Evolutionary conservation across 2,113 vertebrate genomes (phyloP).

Genomic region (Chionomys nivalis): DNA sequence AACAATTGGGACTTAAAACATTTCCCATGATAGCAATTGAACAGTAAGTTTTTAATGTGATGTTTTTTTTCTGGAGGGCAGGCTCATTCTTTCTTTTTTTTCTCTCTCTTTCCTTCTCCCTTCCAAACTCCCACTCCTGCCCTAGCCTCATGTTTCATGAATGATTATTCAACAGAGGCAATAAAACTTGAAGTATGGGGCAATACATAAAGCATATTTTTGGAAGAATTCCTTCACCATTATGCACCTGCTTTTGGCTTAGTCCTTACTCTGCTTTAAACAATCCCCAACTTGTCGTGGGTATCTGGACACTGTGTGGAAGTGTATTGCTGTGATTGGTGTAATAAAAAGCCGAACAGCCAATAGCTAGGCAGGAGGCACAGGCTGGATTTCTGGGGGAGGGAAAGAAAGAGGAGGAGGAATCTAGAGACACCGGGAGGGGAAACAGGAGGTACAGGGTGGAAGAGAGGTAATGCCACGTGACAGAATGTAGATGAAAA

Average conservation of each 20-base stretch:
- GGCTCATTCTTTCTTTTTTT: background rate
- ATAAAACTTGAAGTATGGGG: background rate
- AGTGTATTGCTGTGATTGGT: too few species aligned
- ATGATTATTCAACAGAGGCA: background rate
- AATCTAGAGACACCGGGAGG: too few species aligned
- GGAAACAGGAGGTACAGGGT: too few species aligned
- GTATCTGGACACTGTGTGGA: too few species aligned
- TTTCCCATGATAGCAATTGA: conserved; percentile 7
- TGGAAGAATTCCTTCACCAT: conserved; percentile 3
- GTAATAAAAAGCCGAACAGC: too few species aligned
- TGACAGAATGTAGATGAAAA: too few species aligned
- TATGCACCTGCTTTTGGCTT: background rate
- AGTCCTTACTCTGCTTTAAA: background rate
- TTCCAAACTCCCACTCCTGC: background rate
- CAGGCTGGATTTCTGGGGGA: too few species aligned
- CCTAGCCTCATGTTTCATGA: background rate
- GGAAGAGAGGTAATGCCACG: too few species aligned
- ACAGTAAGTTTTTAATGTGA: background rate
- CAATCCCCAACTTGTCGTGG: background rate
- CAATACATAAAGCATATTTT: background rate
- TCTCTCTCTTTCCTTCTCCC: background rate
- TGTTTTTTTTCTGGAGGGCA: background rate
- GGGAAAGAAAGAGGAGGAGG: too few species aligned
- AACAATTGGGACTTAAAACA: background rate
- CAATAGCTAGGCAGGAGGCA: too few species aligned